phyloP scores from a whole-genome alignment of 2,888 invertebrate genomes.

The Melipona bicolor region DNA sequence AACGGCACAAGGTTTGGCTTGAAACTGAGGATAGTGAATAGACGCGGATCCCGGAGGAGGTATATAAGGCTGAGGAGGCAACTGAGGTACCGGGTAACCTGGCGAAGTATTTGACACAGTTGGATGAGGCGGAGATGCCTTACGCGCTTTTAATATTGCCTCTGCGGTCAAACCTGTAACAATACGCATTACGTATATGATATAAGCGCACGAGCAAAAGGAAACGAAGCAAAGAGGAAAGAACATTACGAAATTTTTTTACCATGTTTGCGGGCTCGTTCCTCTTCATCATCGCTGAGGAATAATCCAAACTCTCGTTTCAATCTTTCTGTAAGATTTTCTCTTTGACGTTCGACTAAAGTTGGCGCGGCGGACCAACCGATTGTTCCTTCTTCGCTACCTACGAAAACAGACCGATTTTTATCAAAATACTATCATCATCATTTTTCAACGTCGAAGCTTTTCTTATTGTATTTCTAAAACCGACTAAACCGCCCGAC shows the following conservation, averaged over 20 bases:
- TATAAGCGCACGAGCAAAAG: no score
- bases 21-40: slow-evolving; percentile 79
- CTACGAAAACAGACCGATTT: slow-evolving; percentile 53
- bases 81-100: slow-evolving; percentile 75
- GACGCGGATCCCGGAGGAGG: slow-evolving; percentile 81
- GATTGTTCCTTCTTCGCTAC: slow-evolving; percentile 81
- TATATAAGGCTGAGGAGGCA: slow-evolving; percentile 82
- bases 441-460: background rate
- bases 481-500: background rate
- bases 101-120: slow-evolving; percentile 57
- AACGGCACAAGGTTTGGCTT: slow-evolving; percentile 73
- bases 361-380: slow-evolving; percentile 93
- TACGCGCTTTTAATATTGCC: slow-evolving; percentile 78
- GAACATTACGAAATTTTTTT: slow-evolving; percentile 62
- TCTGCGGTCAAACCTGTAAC: slow-evolving; percentile 80
- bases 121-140: slow-evolving; percentile 71
- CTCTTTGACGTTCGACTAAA: slow-evolving; percentile 93
- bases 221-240: background rate
- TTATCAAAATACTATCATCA: background rate
- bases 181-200: background rate
- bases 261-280: slow-evolving; percentile 85
- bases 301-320: slow-evolving; percentile 92
- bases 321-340: slow-evolving; percentile 93
- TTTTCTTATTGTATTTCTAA: background rate
- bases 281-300: slow-evolving; percentile 89